A percentile compares a stretch with the other conserved stretches of the same genome.
Evolutionary conservation across 2,797 vertebrate species (phyloP).

Genomic region (Linurgus olivaceus): DNA sequence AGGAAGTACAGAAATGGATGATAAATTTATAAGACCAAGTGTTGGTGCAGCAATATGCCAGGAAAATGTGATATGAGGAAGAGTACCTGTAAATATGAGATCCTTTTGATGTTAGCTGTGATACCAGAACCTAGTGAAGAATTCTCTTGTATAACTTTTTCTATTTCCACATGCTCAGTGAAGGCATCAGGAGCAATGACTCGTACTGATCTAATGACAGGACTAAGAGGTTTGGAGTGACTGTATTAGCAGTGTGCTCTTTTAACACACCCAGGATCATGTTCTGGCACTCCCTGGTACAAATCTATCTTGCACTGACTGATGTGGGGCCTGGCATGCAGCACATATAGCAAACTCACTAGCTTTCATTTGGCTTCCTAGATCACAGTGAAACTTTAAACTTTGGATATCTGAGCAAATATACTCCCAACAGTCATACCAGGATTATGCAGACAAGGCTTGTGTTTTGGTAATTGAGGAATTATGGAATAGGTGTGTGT

Average conservation of each 20-base stretch:
- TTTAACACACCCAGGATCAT: not conserved
- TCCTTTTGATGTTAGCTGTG: not conserved
- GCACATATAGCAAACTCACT: not conserved
- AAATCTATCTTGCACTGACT: accelerated
- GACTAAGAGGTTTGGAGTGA: not conserved
- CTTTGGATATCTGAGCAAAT: not conserved
- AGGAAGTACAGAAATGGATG: not conserved
- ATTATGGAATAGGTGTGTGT: not conserved
- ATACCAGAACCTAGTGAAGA: not conserved
- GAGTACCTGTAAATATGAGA: not conserved
- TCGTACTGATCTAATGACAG: not conserved
- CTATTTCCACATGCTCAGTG: not conserved
- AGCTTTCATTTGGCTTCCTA: not conserved
- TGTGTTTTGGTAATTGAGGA: not conserved
- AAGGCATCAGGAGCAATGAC: not conserved
- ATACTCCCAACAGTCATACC: accelerated
- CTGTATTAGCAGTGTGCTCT: not conserved
- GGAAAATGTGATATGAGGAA: not conserved
- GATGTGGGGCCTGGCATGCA: not conserved
- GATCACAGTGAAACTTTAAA: not conserved
- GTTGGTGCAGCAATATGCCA: not conserved
- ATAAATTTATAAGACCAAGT: not conserved
- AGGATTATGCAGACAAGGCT: not conserved
- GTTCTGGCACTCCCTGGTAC: not conserved
- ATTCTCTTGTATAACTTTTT: not conserved